These are phyloP conservation scores for Steatocranus sp. DNA, from an alignment of 2,797 vertebrate species.

Conservation along the genomic window DNA sequence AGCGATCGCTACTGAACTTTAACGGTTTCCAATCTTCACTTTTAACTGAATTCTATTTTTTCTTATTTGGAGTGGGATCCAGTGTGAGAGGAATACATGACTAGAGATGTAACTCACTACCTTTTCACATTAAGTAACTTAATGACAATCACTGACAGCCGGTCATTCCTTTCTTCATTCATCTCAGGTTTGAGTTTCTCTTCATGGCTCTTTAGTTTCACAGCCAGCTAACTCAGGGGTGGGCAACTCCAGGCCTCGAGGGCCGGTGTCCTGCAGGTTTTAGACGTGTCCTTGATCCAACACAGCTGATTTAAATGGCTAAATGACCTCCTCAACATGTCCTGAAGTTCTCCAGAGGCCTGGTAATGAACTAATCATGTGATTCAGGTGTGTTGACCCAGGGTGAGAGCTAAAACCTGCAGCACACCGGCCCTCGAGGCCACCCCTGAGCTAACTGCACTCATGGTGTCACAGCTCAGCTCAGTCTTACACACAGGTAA, in stretches of 20 bases:
- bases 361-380: fast-evolving
- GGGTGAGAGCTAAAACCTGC: neutral
- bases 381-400: neutral
- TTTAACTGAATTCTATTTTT: neutral
- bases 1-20: neutral
- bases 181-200: neutral
- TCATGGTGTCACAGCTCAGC: neutral
- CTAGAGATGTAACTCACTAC: neutral
- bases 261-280: fast-evolving
- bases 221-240: neutral
- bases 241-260: neutral
- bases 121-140: neutral
- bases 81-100: neutral
- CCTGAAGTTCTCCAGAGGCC: neutral
- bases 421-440: fast-evolving
- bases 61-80: neutral
- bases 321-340: neutral
- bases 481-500: neutral
- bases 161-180: neutral
- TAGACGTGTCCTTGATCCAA: fast-evolving
- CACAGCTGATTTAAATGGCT: neutral
- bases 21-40: neutral
- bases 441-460: neutral
- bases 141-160: neutral
- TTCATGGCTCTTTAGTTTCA: neutral